phyloP scores from a whole-genome alignment of 2,113 vertebrate species.

The Cricetomys ansorgei region DNA sequence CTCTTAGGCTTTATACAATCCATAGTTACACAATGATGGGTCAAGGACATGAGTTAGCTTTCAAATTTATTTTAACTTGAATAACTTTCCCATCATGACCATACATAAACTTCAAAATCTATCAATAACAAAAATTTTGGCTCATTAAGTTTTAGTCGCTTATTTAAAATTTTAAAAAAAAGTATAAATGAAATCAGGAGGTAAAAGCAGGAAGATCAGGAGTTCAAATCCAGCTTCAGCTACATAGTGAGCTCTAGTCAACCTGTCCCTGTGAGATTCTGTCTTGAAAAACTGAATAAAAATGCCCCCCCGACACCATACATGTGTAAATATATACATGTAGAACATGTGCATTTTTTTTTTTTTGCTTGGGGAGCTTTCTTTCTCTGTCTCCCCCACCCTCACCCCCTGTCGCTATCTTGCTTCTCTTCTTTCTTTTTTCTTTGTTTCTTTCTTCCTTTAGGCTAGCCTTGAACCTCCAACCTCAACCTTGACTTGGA shows the following conservation, averaged over 20 bases:
- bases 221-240: background rate
- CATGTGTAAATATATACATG: background rate
- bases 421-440: background rate
- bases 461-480: background rate
- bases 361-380: background rate
- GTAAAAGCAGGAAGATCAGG: background rate
- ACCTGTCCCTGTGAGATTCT: background rate
- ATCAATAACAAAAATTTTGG: background rate
- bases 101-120: slow-evolving; percentile 3
- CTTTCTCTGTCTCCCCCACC: background rate
- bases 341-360: background rate
- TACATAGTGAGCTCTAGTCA: background rate
- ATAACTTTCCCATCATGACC: background rate
- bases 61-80: background rate
- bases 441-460: background rate
- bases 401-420: too few relatives aligned
- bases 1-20: background rate
- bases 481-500: background rate
- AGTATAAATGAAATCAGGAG: background rate
- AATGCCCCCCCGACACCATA: background rate
- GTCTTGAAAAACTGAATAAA: background rate
- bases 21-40: background rate
- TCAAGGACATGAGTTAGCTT: background rate
- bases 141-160: background rate
- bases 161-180: background rate